phyloP scores from a whole-genome alignment of 2,888 invertebrate genomes.

The Calliphora vomitoria region DNA sequence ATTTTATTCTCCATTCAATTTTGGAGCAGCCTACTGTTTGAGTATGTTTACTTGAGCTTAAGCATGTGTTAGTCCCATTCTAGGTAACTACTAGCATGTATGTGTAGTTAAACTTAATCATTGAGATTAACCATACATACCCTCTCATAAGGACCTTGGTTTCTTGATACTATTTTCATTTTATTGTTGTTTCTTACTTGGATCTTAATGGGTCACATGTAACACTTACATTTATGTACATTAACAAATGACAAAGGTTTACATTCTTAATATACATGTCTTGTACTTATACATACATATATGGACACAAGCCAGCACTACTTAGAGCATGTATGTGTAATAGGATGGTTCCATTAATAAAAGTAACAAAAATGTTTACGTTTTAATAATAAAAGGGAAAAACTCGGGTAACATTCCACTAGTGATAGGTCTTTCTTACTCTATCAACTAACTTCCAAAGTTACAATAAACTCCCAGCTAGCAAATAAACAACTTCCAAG shows the following conservation, averaged over 20 bases:
- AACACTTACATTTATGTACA: slow-evolving; percentile 33
- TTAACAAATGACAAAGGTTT: slow-evolving; percentile 36
- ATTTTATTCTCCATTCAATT: no score
- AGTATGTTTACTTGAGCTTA: no score
- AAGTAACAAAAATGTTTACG: not conserved
- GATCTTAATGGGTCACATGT: slow-evolving; percentile 39
- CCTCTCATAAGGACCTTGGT: not conserved
- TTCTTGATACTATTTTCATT: not conserved
- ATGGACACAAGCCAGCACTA: not conserved
- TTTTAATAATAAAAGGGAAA: no score
- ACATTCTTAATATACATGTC: slow-evolving; percentile 1
- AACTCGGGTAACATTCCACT: no score
- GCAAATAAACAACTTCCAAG: no score
- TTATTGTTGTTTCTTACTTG: slow-evolving; percentile 9
- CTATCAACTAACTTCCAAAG: no score
- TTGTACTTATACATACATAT: no score
- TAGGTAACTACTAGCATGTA: not conserved
- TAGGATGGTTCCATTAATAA: not conserved
- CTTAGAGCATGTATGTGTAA: not conserved
- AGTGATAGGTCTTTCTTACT: no score
- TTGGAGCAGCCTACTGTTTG: no score
- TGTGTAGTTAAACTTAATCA: slow-evolving; percentile 20
- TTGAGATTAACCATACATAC: slow-evolving; percentile 49
- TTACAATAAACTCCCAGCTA: no score
- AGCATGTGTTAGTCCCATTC: not conserved